Conservation (phyloP, 2,888 invertebrate genomes). For the Antheraea assamensis region DNA sequence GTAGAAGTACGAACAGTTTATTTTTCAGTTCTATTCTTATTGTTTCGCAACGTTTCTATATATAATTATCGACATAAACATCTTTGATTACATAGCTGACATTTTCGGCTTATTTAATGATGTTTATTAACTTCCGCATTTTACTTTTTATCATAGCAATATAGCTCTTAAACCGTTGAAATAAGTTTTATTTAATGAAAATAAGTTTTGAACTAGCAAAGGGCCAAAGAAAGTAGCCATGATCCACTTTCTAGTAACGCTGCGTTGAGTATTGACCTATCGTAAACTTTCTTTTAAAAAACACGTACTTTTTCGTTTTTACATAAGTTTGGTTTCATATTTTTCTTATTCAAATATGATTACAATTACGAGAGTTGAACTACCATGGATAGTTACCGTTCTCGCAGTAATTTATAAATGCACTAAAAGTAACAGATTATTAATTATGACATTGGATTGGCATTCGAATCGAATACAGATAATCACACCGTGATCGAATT, state of each 20-base stretch:
- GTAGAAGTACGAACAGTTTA: too few species aligned
- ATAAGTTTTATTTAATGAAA: background rate
- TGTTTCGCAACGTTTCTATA: background rate
- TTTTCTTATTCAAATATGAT: background rate
- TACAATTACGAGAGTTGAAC: too few species aligned
- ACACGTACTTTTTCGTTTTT: too few species aligned
- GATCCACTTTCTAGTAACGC: slow-evolving; percentile 31
- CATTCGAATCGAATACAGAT: too few species aligned
- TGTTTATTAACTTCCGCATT: background rate
- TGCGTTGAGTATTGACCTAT: slow-evolving; percentile 3
- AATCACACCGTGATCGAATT: too few species aligned
- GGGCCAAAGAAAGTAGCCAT: slow-evolving; percentile 31
- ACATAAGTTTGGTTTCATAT: background rate
- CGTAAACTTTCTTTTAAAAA: background rate
- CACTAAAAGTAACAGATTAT: too few species aligned
- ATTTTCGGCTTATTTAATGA: background rate
- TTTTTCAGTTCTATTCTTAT: background rate
- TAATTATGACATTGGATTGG: too few species aligned
- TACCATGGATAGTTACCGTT: too few species aligned
- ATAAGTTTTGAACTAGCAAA: slow-evolving; percentile 16
- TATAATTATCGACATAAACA: background rate
- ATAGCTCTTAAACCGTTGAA: background rate
- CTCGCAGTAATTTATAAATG: too few species aligned
- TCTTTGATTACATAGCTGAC: background rate
- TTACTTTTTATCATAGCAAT: background rate